phyloP scores from a whole-genome alignment of 1,140 invertebrate genomes.

The Drosophila novamexicana region DNA sequence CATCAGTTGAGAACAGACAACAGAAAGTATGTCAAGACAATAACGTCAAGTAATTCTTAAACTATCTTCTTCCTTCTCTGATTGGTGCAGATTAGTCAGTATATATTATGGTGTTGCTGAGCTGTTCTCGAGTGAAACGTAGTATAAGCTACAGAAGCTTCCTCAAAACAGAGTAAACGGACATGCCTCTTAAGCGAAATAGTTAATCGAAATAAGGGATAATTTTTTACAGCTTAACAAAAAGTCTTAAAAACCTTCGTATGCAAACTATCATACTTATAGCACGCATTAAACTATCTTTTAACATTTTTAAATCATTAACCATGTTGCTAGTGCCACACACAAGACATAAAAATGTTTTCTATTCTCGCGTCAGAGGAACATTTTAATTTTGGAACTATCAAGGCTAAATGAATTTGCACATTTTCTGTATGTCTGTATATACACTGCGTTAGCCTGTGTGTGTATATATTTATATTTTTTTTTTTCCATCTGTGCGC shows the following conservation, averaged over 20 bases:
- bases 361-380: conserved; percentile 8
- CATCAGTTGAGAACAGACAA: conserved; percentile 52
- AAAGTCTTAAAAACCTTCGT: too few relatives aligned
- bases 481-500: conserved; percentile 36
- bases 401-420: conserved; percentile 79
- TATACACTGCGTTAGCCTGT: conserved; percentile 23
- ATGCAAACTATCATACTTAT: neutral
- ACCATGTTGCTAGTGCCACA: conserved; percentile 22
- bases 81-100: conserved; percentile 58
- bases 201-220: too few relatives aligned
- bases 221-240: too few relatives aligned
- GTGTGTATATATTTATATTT: conserved; percentile 20
- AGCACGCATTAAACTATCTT: neutral
- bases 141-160: neutral
- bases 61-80: conserved; percentile 4
- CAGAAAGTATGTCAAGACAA: conserved; percentile 14
- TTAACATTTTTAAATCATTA: neutral
- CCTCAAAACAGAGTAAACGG: neutral
- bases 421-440: conserved; percentile 52
- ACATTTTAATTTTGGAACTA: conserved; percentile 65
- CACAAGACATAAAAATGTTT: conserved; percentile 49
- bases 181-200: neutral
- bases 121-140: neutral
- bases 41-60: conserved; percentile 12
- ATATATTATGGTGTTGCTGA: conserved; percentile 35